Percentiles rank a stretch among this genome's conserved stretches.
Conservation (phyloP, 1,140 invertebrate genomes). For the Matsumurasca onukii region DNA sequence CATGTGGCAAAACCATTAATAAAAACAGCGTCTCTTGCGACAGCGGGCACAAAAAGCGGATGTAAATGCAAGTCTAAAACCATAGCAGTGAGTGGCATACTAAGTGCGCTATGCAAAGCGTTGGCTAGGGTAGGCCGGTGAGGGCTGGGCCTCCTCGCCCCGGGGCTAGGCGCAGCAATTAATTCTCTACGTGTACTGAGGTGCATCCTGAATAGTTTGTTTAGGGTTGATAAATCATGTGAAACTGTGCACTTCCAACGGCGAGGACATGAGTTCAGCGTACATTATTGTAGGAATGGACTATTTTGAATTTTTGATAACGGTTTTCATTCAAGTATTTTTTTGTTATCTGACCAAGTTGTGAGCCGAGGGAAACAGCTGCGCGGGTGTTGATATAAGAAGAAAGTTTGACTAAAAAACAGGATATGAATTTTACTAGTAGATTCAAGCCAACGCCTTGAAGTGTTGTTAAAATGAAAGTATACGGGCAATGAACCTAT, state of each 20-base stretch:
- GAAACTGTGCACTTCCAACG: neutral
- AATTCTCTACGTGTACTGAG: neutral
- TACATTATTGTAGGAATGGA: no score
- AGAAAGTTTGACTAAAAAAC: no score
- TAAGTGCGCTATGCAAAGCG: conserved; percentile 28
- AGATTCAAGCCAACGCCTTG: no score
- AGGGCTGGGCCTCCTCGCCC: neutral
- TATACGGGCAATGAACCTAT: no score
- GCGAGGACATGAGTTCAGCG: no score
- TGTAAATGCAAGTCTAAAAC: conserved; percentile 28
- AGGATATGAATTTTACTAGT: no score
- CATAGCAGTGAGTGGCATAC: conserved; percentile 14
- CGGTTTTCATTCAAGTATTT: no score
- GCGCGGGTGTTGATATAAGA: no score
- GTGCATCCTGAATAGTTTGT: neutral
- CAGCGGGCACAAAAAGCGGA: conserved; percentile 8
- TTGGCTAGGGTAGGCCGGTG: neutral
- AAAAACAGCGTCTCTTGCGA: conserved; percentile 22
- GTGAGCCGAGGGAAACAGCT: no score
- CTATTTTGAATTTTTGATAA: no score
- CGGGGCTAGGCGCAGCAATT: neutral
- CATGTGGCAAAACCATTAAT: conserved; percentile 31
- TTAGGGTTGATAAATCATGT: conserved; percentile 19
- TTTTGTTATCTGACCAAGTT: no score
- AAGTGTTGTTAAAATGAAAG: no score